Conservation (phyloP, 2,888 invertebrate species). For the Pegoplata infirma region DNA sequence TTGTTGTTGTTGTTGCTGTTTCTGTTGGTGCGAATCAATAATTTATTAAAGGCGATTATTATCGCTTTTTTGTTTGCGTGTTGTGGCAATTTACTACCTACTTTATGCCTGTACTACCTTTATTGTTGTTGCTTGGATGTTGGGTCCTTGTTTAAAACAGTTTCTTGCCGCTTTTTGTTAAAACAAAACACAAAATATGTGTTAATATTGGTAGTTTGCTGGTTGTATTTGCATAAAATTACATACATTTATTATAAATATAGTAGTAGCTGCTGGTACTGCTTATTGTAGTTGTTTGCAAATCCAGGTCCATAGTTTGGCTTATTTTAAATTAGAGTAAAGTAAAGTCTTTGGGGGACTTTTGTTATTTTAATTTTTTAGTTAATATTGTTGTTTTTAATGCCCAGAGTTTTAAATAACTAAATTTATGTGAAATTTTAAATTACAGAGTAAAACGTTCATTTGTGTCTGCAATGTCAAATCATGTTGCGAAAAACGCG, state of each 20-base stretch:
- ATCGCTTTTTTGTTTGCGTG: constrained; percentile 62
- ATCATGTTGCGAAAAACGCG: too few relatives aligned
- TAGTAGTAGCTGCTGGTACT: not conserved
- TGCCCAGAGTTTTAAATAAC: too few relatives aligned
- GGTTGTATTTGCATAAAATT: not conserved
- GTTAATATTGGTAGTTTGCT: not conserved
- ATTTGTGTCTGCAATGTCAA: too few relatives aligned
- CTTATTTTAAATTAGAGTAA: not conserved
- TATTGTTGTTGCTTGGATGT: not conserved
- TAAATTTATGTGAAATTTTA: too few relatives aligned
- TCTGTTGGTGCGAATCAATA: constrained; percentile 61
- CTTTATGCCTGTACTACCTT: too few relatives aligned
- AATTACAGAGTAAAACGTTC: too few relatives aligned
- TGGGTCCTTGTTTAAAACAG: not conserved
- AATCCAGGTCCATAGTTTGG: not conserved
- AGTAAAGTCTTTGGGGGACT: not conserved
- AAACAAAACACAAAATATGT: too few relatives aligned
- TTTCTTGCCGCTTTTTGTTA: not conserved
- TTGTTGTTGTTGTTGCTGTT: not conserved
- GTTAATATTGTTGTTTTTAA: not conserved
- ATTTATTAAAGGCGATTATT: constrained; percentile 66
- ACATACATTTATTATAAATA: too few relatives aligned
- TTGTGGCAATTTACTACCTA: constrained; percentile 4
- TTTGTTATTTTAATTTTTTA: not conserved
- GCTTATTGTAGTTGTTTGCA: not conserved